These are phyloP conservation scores for Paedocypris micromegethes DNA, from an alignment of 2,797 vertebrate genomes.

Conservation along the genomic window DNA sequence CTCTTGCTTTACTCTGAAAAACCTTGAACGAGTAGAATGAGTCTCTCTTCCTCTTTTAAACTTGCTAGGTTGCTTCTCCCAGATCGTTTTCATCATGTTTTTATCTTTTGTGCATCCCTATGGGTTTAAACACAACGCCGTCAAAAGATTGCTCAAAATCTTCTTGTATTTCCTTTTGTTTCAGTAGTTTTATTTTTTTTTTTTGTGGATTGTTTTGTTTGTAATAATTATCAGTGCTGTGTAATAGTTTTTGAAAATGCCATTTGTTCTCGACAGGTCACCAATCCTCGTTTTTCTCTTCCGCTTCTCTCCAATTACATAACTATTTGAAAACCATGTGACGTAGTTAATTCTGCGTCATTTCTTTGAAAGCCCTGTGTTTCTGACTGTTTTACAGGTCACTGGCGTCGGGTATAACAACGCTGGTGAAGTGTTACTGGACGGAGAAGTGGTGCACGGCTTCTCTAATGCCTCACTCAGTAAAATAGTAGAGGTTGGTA, in stretches of 20 bases:
- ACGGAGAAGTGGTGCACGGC: slow-evolving; percentile 86
- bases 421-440: slow-evolving; percentile 81
- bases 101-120: not conserved
- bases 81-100: slow-evolving; percentile 11
- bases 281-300: too few species aligned
- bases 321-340: too few species aligned
- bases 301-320: too few species aligned
- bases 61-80: slow-evolving; percentile 5
- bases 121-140: slow-evolving; percentile 2
- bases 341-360: too few species aligned
- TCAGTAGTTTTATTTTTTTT: not conserved
- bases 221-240: too few species aligned
- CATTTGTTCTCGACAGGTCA: too few species aligned
- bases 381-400: slow-evolving; percentile 68
- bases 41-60: slow-evolving; percentile 5
- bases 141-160: slow-evolving; percentile 7
- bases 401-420: slow-evolving; percentile 94
- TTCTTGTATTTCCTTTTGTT: not conserved
- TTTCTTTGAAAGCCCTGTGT: not conserved
- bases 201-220: too few species aligned
- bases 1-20: slow-evolving; percentile 4
- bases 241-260: too few species aligned
- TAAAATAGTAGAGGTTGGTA: slow-evolving; percentile 83
- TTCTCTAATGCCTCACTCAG: slow-evolving; percentile 83
- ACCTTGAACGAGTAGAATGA: slow-evolving; percentile 4